Base-by-base conservation (phyloP, 2,888 invertebrate genomes). In the Dysmachus trigonus region DNA sequence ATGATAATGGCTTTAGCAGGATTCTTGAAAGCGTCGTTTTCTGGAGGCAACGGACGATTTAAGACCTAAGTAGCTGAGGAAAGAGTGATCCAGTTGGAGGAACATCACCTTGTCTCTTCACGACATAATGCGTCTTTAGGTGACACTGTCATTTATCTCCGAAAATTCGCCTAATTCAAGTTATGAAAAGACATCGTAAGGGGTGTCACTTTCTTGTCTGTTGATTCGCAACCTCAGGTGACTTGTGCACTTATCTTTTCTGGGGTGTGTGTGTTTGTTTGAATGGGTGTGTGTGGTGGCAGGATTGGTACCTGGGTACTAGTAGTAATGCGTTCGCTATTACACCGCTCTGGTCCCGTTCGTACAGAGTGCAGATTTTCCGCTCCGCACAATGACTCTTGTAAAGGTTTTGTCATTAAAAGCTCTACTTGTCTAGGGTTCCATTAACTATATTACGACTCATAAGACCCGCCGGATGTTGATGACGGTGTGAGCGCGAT, bases 331-430 rank as follows among this genome's bases (percentile, higher is more conserved):
- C 81, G 81, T 81, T 81, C 53, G 81, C 81, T 62, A 81, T 81
- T 81, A 81, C 81, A 81, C 53, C 31, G 53, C 81, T 35, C 62
- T 31, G 13, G 53, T 1, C 62, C 62, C 62, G 62, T 62, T 62
- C 62, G 27, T 33, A 53, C 10, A 53, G 31, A 81, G 81, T 81
- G 81, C 81, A 81, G 81, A 53, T 81, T 81, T 81, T 81, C 62
- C 62, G 81, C 35, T 53, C 62, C 62, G 13, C 53, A 81, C 81
- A 81, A 81, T 81, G 53, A 47, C 81, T 81, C 81, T 81, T 81
- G 53, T 81, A 81, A 81, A 33, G 81, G 81, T 81, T 81, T 81
- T 81, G 81, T 81, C 81, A 81, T 81, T 81, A 81, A 81, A 81
- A 81, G 81, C 81, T 81, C 81, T 81, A 81, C 81, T 81, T 81